Evolutionary conservation across 2,113 vertebrate species (phyloP), one percentile per base, ranked within the genome.

Genomic region (Pipra filicauda): DNA sequence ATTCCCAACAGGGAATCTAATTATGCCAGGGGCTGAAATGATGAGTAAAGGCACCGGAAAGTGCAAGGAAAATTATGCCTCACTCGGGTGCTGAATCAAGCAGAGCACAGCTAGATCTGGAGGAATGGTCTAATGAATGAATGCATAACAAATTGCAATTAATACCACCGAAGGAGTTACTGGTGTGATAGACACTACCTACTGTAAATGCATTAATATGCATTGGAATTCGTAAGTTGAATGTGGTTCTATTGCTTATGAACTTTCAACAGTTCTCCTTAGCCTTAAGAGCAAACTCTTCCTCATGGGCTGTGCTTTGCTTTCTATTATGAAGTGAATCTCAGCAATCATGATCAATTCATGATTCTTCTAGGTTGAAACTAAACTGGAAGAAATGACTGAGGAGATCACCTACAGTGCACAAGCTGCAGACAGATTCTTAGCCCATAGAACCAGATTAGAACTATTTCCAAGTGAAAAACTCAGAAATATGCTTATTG

Each of bases 91-190:
- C 61, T 91, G 93, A 94, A 94, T 93, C 65, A 96, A 93, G 85
- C 76, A 65, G 44, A 83, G 67, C 55, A 67, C 82, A 96, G 82
- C 16, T 61, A 93, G 48, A 80, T 85, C 67, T 86, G 69, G 75
- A 91, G 75, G 75, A 94, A 73, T 5, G 11, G 65, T 28, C 64
- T 94, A 86, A 95, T 83, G 79, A 94, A 92, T 55, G 55, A 75
- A 84, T 86, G 44, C 82, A 84, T 93, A 91, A 77, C 77, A 77
- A 91, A 85, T 82, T 93, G 51, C 72, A 94, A 84, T 93, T 95
- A 93, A 90, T 93, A 86, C 15, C 26, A 61, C 72, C 0, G 3
- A 83, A 92, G 61, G 48, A 91, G 35, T 74, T 48, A 49, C 41
- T 65, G 51, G 21, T 80, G 39, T 81, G 83, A 81, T 72, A 85